phyloP scores from a whole-genome alignment of 92 coral and sea anemone genomes.

The Pocillopora meandrina region DNA sequence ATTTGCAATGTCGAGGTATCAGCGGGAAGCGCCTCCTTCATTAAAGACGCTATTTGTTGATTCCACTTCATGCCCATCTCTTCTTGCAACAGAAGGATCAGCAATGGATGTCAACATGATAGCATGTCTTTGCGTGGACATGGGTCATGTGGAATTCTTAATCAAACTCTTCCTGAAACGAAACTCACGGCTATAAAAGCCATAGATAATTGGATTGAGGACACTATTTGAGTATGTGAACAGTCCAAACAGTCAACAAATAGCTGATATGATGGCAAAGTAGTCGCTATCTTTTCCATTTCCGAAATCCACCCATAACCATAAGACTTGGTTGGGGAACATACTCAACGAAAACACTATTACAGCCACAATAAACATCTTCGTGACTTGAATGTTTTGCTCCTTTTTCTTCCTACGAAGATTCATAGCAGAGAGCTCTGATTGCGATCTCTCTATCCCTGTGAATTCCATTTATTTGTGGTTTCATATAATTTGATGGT shows the following conservation, averaged over 20 bases:
- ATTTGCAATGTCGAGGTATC: no score
- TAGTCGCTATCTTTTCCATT: constrained; percentile 35
- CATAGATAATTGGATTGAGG: constrained; percentile 82
- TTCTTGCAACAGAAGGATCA: no score
- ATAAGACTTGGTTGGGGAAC: constrained; percentile 85
- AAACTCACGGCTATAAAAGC: constrained; percentile 66
- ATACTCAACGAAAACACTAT: constrained; percentile 78
- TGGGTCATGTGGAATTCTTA: neutral
- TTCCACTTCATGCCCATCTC: no score
- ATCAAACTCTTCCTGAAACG: constrained; percentile 7
- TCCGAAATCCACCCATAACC: constrained; percentile 82
- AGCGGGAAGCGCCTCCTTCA: no score
- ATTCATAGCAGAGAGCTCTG: neutral
- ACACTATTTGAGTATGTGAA: constrained; percentile 83
- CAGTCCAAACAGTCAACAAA: constrained; percentile 45
- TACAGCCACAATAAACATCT: constrained; percentile 79
- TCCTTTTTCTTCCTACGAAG: constrained; percentile 33
- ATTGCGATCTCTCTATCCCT: neutral
- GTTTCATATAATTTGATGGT: neutral
- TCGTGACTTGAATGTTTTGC: constrained; percentile 76
- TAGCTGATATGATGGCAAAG: constrained; percentile 46
- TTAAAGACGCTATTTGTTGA: no score
- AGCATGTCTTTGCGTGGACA: no score
- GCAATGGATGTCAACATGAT: no score
- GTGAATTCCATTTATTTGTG: neutral